Evolutionary conservation across 64 coral and sea anemone species (phyloP), one percentile per base, ranked within the genome.

Genomic region (Cladopsammia gracilis): DNA sequence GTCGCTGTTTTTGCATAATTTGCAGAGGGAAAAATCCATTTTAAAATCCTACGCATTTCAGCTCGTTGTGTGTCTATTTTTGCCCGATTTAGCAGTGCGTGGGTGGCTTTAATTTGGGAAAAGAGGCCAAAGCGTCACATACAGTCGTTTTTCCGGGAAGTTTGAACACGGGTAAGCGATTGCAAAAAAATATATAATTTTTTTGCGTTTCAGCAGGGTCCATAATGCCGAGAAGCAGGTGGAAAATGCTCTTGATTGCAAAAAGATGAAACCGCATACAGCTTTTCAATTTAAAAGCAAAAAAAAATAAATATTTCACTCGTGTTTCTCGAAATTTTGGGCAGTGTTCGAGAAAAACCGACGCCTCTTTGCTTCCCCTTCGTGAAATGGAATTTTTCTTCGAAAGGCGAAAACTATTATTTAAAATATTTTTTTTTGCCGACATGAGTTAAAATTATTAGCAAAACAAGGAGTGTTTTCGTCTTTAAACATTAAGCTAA

Each of bases 161-260:
- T 84, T 84, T 67, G 80, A 84, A 62, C 80, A 4, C 62, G 64
- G 80, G 80, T 84, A 84, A 84, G 80, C 80, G 43, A 65, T 67
- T 67, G 60, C 60, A 84, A 65, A 44, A n/a, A 48, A 64, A 44
- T 67, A 84, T 18, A n/a, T 84, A 67, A 84, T 61, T 65, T 84
- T 52, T 68, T 84, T 20, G 80, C 80, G 61, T 84, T 84, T 84
- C 20, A 51, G 60, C 20, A 25, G 12, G 60, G 64, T 23, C 49
- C 80, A 47, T 24, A 18, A 68, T 65, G 18, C 11, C 45, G 34
- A 6, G 44, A 68, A 15, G 62, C 80, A 84, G 80, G 80, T 84
- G 80, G 19, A 84, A 83, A 83, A 68, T 84, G 80, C 80, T 50
- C 7, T 84, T 67, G 80, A 84, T 84, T 84, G 80, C 80, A 84